Evolutionary conservation across 1,140 invertebrate genomes (phyloP).

Genomic region (Brachionus plicatilis): DNA sequence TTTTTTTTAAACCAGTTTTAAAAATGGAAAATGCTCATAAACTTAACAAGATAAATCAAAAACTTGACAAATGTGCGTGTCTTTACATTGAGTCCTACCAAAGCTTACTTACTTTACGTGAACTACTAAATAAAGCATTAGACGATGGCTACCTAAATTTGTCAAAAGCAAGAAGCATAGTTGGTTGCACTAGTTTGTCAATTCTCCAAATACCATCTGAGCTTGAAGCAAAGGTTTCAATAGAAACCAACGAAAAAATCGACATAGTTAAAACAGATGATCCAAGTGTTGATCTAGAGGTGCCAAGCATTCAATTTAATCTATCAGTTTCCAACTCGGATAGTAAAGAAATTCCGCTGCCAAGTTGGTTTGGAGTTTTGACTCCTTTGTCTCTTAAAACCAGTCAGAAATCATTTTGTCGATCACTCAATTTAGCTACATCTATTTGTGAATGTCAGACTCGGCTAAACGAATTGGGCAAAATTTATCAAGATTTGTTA

Average conservation of each 20-base stretch:
- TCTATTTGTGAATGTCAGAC: neutral
- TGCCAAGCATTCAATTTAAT: neutral
- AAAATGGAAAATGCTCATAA: neutral
- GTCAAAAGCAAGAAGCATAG: conserved; percentile 29
- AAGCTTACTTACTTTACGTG: neutral
- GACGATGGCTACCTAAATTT: conserved; percentile 31
- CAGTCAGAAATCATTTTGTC: conserved; percentile 35
- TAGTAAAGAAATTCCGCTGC: neutral
- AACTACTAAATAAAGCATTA: neutral
- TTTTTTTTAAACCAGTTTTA: neutral
- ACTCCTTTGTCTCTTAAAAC: neutral
- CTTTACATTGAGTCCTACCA: conserved; percentile 8
- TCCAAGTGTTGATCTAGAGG: neutral
- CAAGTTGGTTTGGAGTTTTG: conserved; percentile 23
- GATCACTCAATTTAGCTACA: conserved; percentile 6
- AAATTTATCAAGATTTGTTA: neutral
- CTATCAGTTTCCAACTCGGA: neutral
- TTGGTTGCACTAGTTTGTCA: neutral
- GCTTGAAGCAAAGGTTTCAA: neutral
- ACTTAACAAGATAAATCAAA: neutral
- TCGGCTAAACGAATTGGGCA: neutral
- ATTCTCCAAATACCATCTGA: conserved; percentile 25
- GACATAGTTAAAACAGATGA: neutral
- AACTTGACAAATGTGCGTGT: neutral
- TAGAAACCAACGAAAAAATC: neutral